Base-by-base conservation (phyloP, 2,888 invertebrate genomes). In the Prosapia bicincta region DNA sequence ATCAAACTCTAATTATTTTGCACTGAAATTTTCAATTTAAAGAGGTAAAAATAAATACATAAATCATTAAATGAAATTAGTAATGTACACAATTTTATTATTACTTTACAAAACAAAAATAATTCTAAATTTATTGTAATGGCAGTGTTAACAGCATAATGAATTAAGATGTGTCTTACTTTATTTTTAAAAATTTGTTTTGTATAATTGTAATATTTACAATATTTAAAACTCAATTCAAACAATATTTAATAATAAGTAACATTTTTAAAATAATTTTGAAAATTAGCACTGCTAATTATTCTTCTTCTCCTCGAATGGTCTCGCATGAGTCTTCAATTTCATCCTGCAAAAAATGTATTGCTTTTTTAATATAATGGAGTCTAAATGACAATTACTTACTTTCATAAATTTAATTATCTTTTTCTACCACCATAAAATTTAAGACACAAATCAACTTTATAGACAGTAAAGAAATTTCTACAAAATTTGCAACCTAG, bases 241-340 rank as follows among this genome's bases (percentile, higher is more conserved):
- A 20, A 20, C 20, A 20, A 54, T 3, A 54, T 54, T 6, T 54
- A 20, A 20, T 13, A 38, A 30, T 9, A 30, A 30, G 9, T 30
- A 7, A 2, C 15, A 38, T 38, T 38, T 38, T 38, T 1, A 13
- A 13, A 13, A 7, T 13, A 15, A 13, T 3, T 6, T 28, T 13
- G 9, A 7, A 13, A 38, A 6, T 13, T 38, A 38, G 15, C 15
- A 20, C 13, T 54, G 20, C 3, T 20, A 13, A 1, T 54, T 54
- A 54, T 20, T 78, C 77, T 43, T 76, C 79, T 30, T 85, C 87
- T 78, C 88, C 89, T 30, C 89, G 87, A 81, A 95, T 88, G 83
- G 92, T 91, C 83, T 94, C 94, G 85, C 95, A 95, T 81, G 90
- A 90, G 82, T 93, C 93, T 81, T 93, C 91, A 80, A 95, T 87